These are phyloP conservation scores for Dendrolimus kikuchii DNA, from an alignment of 1,140 invertebrate species.

Conservation along the genomic window DNA sequence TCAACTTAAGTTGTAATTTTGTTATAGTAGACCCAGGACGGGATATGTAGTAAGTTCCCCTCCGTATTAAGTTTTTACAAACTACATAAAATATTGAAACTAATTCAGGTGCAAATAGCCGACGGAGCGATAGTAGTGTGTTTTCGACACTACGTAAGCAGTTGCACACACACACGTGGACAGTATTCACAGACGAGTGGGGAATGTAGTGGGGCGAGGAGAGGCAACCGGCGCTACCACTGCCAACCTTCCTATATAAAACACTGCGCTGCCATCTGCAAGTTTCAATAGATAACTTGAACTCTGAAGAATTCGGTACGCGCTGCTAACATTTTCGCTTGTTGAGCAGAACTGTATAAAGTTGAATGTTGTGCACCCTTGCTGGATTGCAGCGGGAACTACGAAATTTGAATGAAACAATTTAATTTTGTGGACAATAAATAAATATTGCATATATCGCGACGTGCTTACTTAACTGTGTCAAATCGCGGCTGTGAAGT, in stretches of 20 bases:
- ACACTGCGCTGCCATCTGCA: conserved; percentile 66
- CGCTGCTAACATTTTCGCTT: conserved; percentile 56
- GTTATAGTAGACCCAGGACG: too few relatives aligned
- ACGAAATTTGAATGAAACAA: conserved; percentile 38
- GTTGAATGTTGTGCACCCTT: conserved; percentile 58
- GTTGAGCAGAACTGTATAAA: conserved; percentile 35
- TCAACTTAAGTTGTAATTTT: too few relatives aligned
- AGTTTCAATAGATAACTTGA: conserved; percentile 69
- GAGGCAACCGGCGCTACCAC: conserved; percentile 27
- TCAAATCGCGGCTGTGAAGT: conserved; percentile 27
- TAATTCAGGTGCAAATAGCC: conserved; percentile 27
- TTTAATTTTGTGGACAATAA: conserved; percentile 21
- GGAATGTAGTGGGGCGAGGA: conserved; percentile 17
- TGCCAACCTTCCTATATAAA: conserved; percentile 58
- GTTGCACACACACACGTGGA: conserved; percentile 27
- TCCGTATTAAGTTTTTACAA: conserved; percentile 17
- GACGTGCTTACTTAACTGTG: conserved; percentile 33
- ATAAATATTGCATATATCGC: background rate
- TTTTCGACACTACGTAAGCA: conserved; percentile 27
- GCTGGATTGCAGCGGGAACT: conserved; percentile 41
- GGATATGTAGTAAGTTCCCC: too few relatives aligned
- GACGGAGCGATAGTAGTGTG: conserved; percentile 27
- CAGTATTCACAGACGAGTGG: conserved; percentile 16
- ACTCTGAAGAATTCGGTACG: conserved; percentile 53
- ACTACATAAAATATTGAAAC: conserved; percentile 29